Conservation (phyloP, 2,113 vertebrate species). For the Rattus norvegicus region DNA sequence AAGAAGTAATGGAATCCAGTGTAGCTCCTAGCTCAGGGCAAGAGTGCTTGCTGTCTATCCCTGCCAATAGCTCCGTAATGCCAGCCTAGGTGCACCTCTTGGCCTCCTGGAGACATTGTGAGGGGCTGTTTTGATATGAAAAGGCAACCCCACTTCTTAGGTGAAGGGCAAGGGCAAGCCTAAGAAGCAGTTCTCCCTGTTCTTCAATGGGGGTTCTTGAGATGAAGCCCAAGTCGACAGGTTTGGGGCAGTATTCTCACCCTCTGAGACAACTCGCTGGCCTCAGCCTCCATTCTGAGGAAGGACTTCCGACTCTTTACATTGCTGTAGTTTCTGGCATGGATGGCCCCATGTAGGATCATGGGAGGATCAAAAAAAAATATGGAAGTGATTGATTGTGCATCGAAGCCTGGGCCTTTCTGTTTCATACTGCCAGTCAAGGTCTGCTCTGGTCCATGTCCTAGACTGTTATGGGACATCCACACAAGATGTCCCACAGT, state of each 20-base stretch:
- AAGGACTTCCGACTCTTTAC: background rate
- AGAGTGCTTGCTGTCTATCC: background rate
- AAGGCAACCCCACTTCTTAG: background rate
- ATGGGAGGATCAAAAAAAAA: background rate
- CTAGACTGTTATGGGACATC: background rate
- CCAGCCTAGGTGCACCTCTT: background rate
- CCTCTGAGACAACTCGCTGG: background rate
- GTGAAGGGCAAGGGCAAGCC: background rate
- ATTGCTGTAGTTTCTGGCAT: background rate
- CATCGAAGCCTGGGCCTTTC: background rate
- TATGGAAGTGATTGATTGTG: background rate
- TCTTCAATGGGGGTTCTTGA: background rate
- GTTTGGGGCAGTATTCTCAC: background rate
- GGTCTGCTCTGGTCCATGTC: background rate
- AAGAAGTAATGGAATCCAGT: fast-evolving
- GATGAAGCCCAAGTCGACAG: background rate
- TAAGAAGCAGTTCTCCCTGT: background rate
- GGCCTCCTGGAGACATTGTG: background rate
- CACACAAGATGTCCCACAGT: background rate
- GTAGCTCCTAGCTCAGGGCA: background rate
- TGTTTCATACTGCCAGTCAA: background rate
- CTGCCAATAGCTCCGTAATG: background rate
- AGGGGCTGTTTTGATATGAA: background rate
- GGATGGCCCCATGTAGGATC: background rate
- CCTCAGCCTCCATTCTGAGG: background rate